Evolutionary conservation across 2,113 vertebrate species (phyloP), one percentile per base, ranked within the genome.

Genomic region (Pterocles burchelli): DNA sequence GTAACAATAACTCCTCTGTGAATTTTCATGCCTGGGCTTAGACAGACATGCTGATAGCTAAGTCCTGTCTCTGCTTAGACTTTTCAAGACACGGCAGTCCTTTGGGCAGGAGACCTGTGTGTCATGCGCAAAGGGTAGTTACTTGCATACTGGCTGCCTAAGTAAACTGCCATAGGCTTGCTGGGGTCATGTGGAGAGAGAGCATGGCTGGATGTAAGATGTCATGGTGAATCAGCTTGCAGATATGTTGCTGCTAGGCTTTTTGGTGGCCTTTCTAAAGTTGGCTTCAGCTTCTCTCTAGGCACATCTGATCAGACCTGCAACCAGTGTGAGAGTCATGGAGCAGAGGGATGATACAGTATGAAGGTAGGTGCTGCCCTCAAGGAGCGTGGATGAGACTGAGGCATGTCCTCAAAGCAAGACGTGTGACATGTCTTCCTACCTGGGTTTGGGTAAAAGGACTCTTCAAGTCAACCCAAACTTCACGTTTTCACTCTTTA

Each of bases 351-450:
- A 67, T 71, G 38, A 57, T 72, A 41, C 36, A 65, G 24, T 33
- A n/a, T 2, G 5, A 81, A 26, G 0, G 0, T 29, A 63, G n/a
- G 26, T 24, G 16, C 25, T 89, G 20, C 26, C 26, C 45, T 72
- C 26, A 57, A 52, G 82, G 52, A 78, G 9, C 1, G 0, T n/a
- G 18, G 20, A 46, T 75, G 33, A 75, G 22, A 85, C 22, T 28
- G 38, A 67, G 28, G 29, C 12, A 10, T n/a, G 57, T 43, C 33
- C 24, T 87, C 26, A 36, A 77, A 76, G n/a, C 1, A 5, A 80
- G 22, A 77, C 46, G 81, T 72, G 9, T 9, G 28, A 38, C 29
- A 67, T 58, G 17, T 49, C 33, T 43, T 87, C 22, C 19, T 87
- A 8, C 7, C 7, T 77, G 34, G 7, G 6, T 8, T 17, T 51